Percentiles rank a stretch among this genome's conserved stretches.
Evolutionary conservation across 2,113 vertebrate species (phyloP).

Genomic region (Coracopsis vasa): DNA sequence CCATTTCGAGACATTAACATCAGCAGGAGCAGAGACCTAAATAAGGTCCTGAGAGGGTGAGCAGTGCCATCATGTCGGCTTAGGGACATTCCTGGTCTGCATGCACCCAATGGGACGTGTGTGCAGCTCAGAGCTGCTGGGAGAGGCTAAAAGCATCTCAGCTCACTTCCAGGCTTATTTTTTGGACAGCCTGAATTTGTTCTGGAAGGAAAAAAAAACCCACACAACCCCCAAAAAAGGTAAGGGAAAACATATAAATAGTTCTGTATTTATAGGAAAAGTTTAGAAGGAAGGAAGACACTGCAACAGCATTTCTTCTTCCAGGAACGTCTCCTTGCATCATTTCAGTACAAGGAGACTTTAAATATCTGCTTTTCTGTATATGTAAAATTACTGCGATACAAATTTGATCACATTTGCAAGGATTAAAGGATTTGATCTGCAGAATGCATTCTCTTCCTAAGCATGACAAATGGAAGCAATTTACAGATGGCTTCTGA

Average conservation of each 20-base stretch:
- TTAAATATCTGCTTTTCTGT: constrained; percentile 20
- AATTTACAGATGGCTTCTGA: constrained; percentile 38
- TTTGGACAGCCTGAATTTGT: neutral
- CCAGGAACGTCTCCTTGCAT: neutral
- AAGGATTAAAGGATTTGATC: constrained; percentile 52
- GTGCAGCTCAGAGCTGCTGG: neutral
- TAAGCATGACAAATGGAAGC: constrained; percentile 51
- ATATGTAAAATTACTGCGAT: neutral
- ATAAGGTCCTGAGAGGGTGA: neutral
- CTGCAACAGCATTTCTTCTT: neutral
- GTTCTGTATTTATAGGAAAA: neutral
- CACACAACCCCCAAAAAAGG: neutral
- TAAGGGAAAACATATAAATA: neutral
- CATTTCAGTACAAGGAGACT: neutral
- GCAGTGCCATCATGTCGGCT: rapidly evolving
- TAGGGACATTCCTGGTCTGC: rapidly evolving
- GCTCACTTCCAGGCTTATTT: neutral
- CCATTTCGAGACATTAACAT: neutral
- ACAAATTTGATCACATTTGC: constrained; percentile 51
- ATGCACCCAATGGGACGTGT: neutral
- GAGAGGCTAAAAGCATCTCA: neutral
- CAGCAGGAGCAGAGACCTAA: neutral
- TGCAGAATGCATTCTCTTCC: constrained; percentile 20
- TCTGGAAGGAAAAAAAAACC: neutral
- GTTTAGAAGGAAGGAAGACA: neutral